Percentiles rank a stretch among this genome's conserved stretches.
Conservation (phyloP, 2,113 vertebrate genomes). For the Meleagris gallopavo region DNA sequence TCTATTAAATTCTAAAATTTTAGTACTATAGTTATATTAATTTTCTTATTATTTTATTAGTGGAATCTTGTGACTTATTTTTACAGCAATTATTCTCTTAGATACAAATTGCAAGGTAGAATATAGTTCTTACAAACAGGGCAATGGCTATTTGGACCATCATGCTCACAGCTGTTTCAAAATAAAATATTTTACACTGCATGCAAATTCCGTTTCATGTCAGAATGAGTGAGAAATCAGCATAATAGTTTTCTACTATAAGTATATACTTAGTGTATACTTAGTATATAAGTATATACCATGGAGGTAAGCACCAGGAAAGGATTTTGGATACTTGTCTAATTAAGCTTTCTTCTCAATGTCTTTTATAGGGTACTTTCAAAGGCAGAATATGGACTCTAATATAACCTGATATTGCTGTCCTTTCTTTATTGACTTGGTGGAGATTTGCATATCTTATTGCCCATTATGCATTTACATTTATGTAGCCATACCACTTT, state of each 20-base stretch:
- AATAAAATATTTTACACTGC: conserved; percentile 20
- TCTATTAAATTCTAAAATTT: neutral
- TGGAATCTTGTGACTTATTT: neutral
- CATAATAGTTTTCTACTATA: neutral
- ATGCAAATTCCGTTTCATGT: conserved; percentile 14
- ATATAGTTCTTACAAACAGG: neutral
- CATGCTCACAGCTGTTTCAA: conserved; percentile 19
- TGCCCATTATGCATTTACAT: neutral
- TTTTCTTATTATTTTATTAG: conserved; percentile 2
- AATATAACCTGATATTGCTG: neutral
- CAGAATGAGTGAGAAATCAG: neutral
- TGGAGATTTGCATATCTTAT: neutral
- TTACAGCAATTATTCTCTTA: neutral
- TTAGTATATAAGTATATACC: no score
- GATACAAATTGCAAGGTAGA: neutral
- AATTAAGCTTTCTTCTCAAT: neutral
- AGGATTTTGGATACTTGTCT: neutral
- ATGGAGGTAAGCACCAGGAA: neutral
- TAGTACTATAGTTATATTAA: neutral
- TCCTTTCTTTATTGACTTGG: neutral
- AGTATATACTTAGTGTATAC: no score
- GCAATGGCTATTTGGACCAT: neutral
- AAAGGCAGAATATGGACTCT: neutral
- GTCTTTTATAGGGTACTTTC: neutral
- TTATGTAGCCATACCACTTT: neutral